A percentile compares a stretch with the other conserved stretches of the same genome.
phyloP scores from a whole-genome alignment of 2,113 vertebrate genomes.

The Neotoma lepida region DNA sequence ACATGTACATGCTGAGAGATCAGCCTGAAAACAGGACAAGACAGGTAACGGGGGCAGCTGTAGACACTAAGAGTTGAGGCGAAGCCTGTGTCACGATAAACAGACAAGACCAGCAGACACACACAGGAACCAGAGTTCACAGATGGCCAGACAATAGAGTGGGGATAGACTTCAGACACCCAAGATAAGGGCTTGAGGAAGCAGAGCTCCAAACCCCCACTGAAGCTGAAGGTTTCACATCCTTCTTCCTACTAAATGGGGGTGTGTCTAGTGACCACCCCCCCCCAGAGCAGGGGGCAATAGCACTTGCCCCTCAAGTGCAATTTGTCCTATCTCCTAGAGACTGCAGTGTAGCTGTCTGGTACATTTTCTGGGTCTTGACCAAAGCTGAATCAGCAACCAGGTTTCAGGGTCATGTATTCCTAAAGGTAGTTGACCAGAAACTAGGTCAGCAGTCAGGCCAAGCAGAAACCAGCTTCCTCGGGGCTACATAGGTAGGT shows the following conservation, averaged over 20 bases:
- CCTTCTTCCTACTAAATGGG: slow-evolving; percentile 71
- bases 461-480: neutral
- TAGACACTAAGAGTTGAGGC: slow-evolving; percentile 33
- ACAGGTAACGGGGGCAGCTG: slow-evolving; percentile 15
- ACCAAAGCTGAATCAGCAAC: slow-evolving; percentile 4
- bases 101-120: slow-evolving; percentile 67
- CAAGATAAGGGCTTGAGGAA: slow-evolving; percentile 71
- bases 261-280: slow-evolving; percentile 31
- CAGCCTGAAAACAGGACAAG: neutral
- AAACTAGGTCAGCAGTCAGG: slow-evolving; percentile 47
- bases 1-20: neutral
- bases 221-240: slow-evolving; percentile 74
- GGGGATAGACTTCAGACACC: slow-evolving; percentile 54
- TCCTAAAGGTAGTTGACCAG: slow-evolving; percentile 34
- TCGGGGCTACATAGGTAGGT: neutral
- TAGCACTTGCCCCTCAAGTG: slow-evolving; percentile 10
- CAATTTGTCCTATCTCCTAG: neutral
- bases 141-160: slow-evolving; percentile 74
- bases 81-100: slow-evolving; percentile 43
- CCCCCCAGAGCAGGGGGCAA: neutral
- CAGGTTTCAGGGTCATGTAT: neutral
- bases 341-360: neutral
- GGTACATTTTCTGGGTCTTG: slow-evolving; percentile 30
- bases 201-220: slow-evolving; percentile 47
- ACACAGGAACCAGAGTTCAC: slow-evolving; percentile 73